Base-by-base conservation (phyloP, 2,113 vertebrate species). In the Mobula hypostoma region DNA sequence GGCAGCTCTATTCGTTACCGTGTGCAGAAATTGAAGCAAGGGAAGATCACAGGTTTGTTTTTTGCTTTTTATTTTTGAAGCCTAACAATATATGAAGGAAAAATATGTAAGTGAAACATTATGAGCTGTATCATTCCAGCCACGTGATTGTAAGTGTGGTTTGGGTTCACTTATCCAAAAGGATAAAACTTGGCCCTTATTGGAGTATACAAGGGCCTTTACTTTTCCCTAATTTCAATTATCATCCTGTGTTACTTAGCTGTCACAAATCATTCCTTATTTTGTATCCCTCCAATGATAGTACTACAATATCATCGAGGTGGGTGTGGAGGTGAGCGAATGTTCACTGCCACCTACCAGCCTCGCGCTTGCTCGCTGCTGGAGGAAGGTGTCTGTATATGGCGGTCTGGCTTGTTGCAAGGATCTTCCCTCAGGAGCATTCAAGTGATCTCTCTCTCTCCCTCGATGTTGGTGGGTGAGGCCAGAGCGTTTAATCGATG, bases 21-120 rank as follows among this genome's bases (percentile, higher is more conserved):
- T 96, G 98, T 99, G 94, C 97, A 99, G 96, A 99, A 99, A 96
- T 97, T 99, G 95, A 97, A 98, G 48, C 98, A 99, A 95, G 98
- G 98, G 66, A 98, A 97, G 48, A 98, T 99, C 79, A 97, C 98
- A 97, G 98, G 99, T 99, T 95, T 85, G 97, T 95, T 61, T n/a
- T 74, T 2, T 63, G 72, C 0, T 0, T 56, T 61, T 8, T 77
- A 29, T 88, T 66, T n/a, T 90, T 90, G 29, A n/a, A 66, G 29
- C 29, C 85, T 66, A 6, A 68, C 61, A 19, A 68, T 19, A 61
- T 15, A 2, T 21, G 40, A 63, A n/a, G 2, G 7, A 5, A 29
- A n/a, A 61, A 63, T 61, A 27, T 87, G 27, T 27, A 61, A 12
- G 83, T 48, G 58, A 40, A 8, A 27, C 27, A 61, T 27, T 17